These are phyloP conservation scores for Brenthis hecate DNA, from an alignment of 2,888 invertebrate species.

Conservation along the genomic window DNA sequence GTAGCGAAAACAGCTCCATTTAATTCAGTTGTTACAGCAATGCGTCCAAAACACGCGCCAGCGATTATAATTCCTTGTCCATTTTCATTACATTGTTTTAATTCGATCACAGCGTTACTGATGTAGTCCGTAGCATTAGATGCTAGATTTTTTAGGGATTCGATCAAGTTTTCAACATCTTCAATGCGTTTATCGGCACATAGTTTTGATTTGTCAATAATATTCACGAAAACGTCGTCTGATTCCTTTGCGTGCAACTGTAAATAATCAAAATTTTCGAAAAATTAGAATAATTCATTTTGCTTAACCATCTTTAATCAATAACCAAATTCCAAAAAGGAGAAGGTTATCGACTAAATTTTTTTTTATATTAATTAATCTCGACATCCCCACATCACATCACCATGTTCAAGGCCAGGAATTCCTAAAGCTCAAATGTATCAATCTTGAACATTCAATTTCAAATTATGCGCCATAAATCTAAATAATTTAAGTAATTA, in stretches of 20 bases:
- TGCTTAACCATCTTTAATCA: no score
- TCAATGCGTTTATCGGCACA: conserved; percentile 60
- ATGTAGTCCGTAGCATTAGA: conserved; percentile 52
- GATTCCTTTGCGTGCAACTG: conserved; percentile 57
- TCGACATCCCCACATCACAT: no score
- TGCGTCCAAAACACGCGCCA: conserved; percentile 59
- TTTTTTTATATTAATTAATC: no score
- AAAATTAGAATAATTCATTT: no score
- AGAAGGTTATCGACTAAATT: no score
- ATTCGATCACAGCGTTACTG: conserved; percentile 51
- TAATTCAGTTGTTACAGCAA: conserved; percentile 61
- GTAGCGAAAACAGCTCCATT: conserved; percentile 53
- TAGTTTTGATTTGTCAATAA: conserved; percentile 48
- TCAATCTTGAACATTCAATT: no score
- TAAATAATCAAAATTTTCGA: not conserved
- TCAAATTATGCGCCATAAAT: no score
- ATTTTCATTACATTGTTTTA: conserved; percentile 59
- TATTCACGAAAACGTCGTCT: conserved; percentile 53
- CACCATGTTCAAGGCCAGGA: no score
- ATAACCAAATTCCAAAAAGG: no score
- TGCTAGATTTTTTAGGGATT: conserved; percentile 48
- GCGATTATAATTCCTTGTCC: conserved; percentile 50
- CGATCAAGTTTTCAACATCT: conserved; percentile 52
- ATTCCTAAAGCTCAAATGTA: no score
- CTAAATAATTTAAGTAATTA: no score